Percentiles rank a stretch among this genome's conserved stretches.
Evolutionary conservation across 2,888 invertebrate genomes (phyloP).

Genomic region (Boloria selene): DNA sequence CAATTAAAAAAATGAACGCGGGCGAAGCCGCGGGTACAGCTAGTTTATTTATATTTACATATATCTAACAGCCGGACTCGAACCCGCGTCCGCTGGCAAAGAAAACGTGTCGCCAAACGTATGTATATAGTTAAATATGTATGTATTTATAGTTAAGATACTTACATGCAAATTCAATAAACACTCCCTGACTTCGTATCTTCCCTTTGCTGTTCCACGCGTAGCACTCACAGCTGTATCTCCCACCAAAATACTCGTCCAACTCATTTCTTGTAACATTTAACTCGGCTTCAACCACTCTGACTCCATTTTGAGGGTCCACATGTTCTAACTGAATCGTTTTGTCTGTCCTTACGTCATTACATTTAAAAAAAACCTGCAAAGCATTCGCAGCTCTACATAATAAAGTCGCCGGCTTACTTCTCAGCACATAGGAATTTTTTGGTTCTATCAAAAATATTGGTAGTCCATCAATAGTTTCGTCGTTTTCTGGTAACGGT

Average conservation of each 20-base stretch:
- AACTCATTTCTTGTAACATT: slow-evolving; percentile 91
- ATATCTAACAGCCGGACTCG: too few relatives aligned
- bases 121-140: too few relatives aligned
- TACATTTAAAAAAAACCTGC: slow-evolving; percentile 91
- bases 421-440: slow-evolving; percentile 93
- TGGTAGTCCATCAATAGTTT: slow-evolving; percentile 88
- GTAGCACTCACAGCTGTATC: slow-evolving; percentile 92
- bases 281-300: slow-evolving; percentile 88
- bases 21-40: too few relatives aligned
- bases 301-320: slow-evolving; percentile 89
- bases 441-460: slow-evolving; percentile 94
- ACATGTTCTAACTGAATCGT: slow-evolving; percentile 88
- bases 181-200: slow-evolving; percentile 89
- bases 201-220: slow-evolving; percentile 91
- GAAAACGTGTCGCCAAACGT: too few relatives aligned
- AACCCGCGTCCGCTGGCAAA: too few relatives aligned
- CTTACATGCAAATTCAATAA: slow-evolving; percentile 93
- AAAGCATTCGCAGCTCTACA: slow-evolving; percentile 96
- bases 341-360: slow-evolving; percentile 81
- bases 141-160: slow-evolving; percentile 50
- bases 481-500: slow-evolving; percentile 79
- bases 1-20: too few relatives aligned
- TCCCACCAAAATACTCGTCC: slow-evolving; percentile 91
- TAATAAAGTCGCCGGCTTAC: slow-evolving; percentile 91
- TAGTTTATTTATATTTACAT: too few relatives aligned